phyloP scores from a whole-genome alignment of 2,113 vertebrate genomes.

The Nibea coibor region DNA sequence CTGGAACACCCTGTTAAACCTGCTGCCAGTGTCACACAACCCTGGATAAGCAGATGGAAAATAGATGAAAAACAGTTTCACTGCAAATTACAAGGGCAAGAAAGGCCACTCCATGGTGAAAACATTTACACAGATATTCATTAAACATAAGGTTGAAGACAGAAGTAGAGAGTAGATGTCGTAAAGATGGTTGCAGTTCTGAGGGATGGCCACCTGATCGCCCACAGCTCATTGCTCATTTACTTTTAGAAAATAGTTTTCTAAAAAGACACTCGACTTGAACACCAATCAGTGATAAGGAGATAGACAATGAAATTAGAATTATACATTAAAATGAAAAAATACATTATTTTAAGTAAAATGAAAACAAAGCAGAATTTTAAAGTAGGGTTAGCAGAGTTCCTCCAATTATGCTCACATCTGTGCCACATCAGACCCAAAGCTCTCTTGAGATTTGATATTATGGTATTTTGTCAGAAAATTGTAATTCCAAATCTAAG shows the following conservation, averaged over 20 bases:
- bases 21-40: too few relatives aligned
- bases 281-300: not conserved
- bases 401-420: not conserved
- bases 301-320: not conserved
- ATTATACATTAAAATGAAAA: too few relatives aligned
- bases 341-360: too few relatives aligned
- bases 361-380: not conserved
- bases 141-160: too few relatives aligned
- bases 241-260: too few relatives aligned
- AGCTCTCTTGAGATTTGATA: not conserved
- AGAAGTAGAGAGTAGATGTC: too few relatives aligned
- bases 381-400: not conserved
- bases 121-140: not conserved
- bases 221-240: not conserved
- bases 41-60: too few relatives aligned
- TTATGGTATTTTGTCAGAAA: not conserved
- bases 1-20: too few relatives aligned
- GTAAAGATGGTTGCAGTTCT: not conserved
- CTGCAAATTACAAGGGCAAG: not conserved
- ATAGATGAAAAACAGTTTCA: too few relatives aligned
- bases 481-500: not conserved
- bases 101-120: not conserved
- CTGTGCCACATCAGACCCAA: not conserved
- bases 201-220: too few relatives aligned
- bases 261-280: too few relatives aligned